Base-by-base conservation (phyloP, 2,797 vertebrate species). In the Orientallactaga sibirica region DNA sequence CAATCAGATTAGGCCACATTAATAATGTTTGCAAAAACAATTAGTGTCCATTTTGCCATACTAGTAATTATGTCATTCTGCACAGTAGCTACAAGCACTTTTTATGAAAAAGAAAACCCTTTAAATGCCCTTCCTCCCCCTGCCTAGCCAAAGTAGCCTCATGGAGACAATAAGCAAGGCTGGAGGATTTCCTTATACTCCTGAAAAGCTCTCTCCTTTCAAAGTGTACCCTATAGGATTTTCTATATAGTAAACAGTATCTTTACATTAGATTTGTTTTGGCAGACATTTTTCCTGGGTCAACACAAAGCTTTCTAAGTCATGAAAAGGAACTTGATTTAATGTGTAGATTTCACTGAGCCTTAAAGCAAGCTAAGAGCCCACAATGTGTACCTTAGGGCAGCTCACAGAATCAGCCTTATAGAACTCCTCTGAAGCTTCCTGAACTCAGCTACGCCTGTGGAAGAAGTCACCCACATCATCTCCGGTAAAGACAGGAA, bases 351-450 rank as follows among this genome's bases (percentile, higher is more conserved):
- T 96, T 93, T 96, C 93, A 93, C 84, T 82, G 93, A 96, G 95
- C 94, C 94, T 85, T 73, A 91, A 93, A 96, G 92, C 62, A 89
- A 96, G 89, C 37, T 86, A 93, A 94, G 66, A 24, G 90, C 33
- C 91, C 94, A 87, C 88, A 93, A 33, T 3, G 22, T 15, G 3
- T 68, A 8, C 55, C 52, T 80, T 64, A 61, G 20, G 41, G 73
- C 85, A 58, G 33, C 78, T 87, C 91, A 81, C 0, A 95, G 94
- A 93, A 91, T 77, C 95, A 95, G 96, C 87, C 95, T 97, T 91
- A 95, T 48, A 74, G 92, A 97, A 97, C 94, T 95, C 74, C 80
- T 93, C 94, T 86, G 94, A 92, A 97, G 97, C 93, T 97, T 92
- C 94, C 41, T 85, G 94, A 92, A 91, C 76, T 80, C 83, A 81